Percentiles rank a stretch among this genome's conserved stretches.
These are phyloP conservation scores for Pseudomyrmex sp. DNA, from an alignment of 1,140 invertebrate species.

Conservation along the genomic window DNA sequence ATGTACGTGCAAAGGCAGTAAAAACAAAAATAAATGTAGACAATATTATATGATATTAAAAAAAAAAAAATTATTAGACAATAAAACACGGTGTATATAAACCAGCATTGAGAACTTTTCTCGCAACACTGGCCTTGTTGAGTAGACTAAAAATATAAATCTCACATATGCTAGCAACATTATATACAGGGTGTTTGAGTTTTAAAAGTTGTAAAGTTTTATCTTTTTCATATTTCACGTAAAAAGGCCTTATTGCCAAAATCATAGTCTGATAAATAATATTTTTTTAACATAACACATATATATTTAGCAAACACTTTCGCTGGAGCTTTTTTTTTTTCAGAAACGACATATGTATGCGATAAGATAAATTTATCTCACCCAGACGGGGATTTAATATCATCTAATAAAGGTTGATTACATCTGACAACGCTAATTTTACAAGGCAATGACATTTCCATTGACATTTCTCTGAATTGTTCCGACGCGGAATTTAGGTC, in stretches of 20 bases:
- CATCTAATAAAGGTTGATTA: background rate
- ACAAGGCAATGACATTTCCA: slow-evolving; percentile 5
- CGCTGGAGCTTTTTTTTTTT: background rate
- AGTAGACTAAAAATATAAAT: slow-evolving; percentile 37
- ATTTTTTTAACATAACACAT: no score
- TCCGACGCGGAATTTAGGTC: slow-evolving; percentile 7
- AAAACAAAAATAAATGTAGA: background rate
- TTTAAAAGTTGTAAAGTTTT: background rate
- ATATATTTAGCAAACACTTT: background rate
- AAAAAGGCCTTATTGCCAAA: background rate
- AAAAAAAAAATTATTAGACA: slow-evolving; percentile 10
- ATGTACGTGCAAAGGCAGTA: no score
- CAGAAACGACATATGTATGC: background rate
- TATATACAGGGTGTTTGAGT: background rate
- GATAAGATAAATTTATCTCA: background rate
- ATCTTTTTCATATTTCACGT: background rate
- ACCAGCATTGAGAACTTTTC: slow-evolving; percentile 26
- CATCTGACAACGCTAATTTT: slow-evolving; percentile 27
- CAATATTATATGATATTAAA: slow-evolving; percentile 19
- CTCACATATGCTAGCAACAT: slow-evolving; percentile 7
- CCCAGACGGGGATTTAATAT: background rate
- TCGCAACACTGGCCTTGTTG: background rate
- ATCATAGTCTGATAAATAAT: background rate
- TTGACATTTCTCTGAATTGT: slow-evolving; percentile 30
- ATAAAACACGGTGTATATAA: slow-evolving; percentile 11